A percentile compares a stretch with the other conserved stretches of the same genome.
phyloP scores from a whole-genome alignment of 2,888 invertebrate species.

The Theretra japonica region DNA sequence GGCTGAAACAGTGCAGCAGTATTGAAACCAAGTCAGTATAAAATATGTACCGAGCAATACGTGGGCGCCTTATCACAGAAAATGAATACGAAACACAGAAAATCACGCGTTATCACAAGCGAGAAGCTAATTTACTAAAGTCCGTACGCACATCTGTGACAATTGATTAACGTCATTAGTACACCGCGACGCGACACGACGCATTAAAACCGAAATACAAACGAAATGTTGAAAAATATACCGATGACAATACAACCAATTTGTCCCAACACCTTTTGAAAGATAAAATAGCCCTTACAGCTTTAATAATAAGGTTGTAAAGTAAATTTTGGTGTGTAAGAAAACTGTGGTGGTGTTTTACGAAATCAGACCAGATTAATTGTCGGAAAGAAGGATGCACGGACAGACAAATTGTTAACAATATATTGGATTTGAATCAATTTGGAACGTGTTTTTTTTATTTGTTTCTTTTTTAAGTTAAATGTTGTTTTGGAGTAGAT shows the following conservation, averaged over 20 bases:
- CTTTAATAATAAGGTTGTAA: background rate
- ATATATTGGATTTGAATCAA: slow-evolving; percentile 60
- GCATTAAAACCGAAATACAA: slow-evolving; percentile 71
- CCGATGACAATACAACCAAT: slow-evolving; percentile 64
- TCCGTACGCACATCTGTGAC: slow-evolving; percentile 17
- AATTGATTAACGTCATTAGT: slow-evolving; percentile 81
- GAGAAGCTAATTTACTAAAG: slow-evolving; percentile 19
- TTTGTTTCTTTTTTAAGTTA: slow-evolving; percentile 1
- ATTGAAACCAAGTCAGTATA: no score
- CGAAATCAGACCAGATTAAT: slow-evolving; percentile 79
- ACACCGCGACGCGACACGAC: slow-evolving; percentile 72
- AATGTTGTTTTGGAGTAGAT: background rate
- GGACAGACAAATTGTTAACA: slow-evolving; percentile 81
- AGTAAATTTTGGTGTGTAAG: slow-evolving; percentile 12
- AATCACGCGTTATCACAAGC: background rate
- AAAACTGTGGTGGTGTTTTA: slow-evolving; percentile 40
- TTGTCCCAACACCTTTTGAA: background rate
- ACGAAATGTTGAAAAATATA: slow-evolving; percentile 72
- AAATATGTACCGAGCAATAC: background rate
- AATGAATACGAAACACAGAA: slow-evolving; percentile 23
- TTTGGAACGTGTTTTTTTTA: slow-evolving; percentile 26
- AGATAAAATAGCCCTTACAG: slow-evolving; percentile 37
- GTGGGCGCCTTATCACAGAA: background rate
- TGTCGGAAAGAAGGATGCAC: slow-evolving; percentile 62
- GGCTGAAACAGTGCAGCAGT: no score